phyloP scores from a whole-genome alignment of 2,888 invertebrate genomes.

The Loripinus fragilis region DNA sequence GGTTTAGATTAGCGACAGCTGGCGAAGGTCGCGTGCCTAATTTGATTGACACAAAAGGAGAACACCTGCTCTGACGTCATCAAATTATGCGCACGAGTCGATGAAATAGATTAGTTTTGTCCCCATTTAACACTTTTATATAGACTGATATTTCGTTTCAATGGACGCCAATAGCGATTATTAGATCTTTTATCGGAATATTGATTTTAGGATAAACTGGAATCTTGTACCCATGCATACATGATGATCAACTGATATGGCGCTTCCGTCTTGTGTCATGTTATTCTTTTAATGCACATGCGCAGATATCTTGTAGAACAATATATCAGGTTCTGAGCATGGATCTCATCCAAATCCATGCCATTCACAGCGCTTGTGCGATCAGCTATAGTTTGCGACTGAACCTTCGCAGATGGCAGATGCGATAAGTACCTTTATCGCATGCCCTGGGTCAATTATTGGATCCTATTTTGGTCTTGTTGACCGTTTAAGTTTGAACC shows the following conservation, averaged over 20 bases:
- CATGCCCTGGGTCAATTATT: too few species aligned
- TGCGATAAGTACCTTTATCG: too few species aligned
- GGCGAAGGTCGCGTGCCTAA: conserved; percentile 74
- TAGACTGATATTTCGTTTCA: conserved; percentile 19
- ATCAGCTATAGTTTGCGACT: too few species aligned
- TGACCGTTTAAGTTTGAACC: conserved; percentile 16
- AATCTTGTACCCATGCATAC: conserved; percentile 13
- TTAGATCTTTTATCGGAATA: neutral
- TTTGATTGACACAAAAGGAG: conserved; percentile 52
- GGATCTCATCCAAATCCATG: too few species aligned
- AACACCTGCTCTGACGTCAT: conserved; percentile 78
- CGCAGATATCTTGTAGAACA: too few species aligned
- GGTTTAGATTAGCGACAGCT: conserved; percentile 68
- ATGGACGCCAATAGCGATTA: conserved; percentile 7
- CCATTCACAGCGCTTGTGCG: too few species aligned
- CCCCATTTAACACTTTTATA: neutral
- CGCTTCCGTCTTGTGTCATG: too few species aligned
- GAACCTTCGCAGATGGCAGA: too few species aligned
- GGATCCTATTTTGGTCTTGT: conserved; percentile 36
- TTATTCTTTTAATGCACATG: too few species aligned
- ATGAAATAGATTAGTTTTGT: neutral
- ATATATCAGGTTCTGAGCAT: too few species aligned
- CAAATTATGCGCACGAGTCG: conserved; percentile 59
- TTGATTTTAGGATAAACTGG: conserved; percentile 15
- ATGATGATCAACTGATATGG: conserved; percentile 26